Conservation (phyloP, 1,140 invertebrate genomes). For the Lamellibrachia luymesi region DNA sequence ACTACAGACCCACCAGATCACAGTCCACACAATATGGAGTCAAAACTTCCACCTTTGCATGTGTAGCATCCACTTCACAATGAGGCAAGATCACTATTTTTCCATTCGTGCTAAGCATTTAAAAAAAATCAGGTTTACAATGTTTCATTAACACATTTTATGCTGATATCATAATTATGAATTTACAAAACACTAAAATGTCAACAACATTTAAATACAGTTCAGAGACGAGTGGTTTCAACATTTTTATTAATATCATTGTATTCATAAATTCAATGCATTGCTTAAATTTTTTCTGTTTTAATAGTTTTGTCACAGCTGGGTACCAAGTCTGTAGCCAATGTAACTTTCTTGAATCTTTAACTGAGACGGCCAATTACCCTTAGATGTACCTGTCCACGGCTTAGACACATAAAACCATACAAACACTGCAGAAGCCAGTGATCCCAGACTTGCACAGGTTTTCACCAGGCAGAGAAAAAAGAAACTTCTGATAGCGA, state of each 20-base stretch:
- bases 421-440: neutral
- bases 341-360: neutral
- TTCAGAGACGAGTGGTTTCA: too few species aligned
- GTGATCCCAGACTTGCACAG: neutral
- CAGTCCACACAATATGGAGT: neutral
- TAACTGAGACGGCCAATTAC: neutral
- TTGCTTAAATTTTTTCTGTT: too few species aligned
- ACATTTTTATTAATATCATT: too few species aligned
- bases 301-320: too few species aligned
- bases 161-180: neutral
- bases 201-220: neutral
- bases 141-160: neutral
- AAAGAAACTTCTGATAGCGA: neutral
- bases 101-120: neutral
- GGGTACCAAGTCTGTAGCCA: neutral
- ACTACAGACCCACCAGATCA: too few species aligned
- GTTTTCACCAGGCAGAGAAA: neutral
- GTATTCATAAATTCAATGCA: too few species aligned
- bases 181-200: neutral
- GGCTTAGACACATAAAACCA: neutral
- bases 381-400: neutral
- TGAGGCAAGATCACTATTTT: neutral
- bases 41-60: neutral
- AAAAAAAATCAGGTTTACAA: neutral
- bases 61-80: too few species aligned